Evolutionary conservation across 2,113 vertebrate genomes (phyloP), one percentile per base, ranked within the genome.

Genomic region (Sarotherodon lohbergeri): DNA sequence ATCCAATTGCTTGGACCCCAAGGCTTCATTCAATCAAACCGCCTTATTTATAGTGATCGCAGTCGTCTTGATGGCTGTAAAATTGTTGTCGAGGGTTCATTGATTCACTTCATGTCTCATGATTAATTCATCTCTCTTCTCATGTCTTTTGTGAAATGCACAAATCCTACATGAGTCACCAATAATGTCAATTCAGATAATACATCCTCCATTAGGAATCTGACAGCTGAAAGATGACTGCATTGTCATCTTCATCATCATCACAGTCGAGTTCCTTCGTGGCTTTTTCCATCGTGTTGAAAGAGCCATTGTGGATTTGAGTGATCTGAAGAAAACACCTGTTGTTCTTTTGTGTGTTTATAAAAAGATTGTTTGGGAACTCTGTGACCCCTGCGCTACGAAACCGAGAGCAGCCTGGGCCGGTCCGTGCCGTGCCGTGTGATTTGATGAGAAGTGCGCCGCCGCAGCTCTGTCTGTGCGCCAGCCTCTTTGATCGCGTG

Each of bases 401-500:
- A 16, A 48, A 85, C 11, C 4, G n/a, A 19, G 48, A 57, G 7
- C 13, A 4, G 3, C 24, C 73, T 36, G 32, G 48, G 87, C 79
- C 9, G 54, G 46, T 83, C 36, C 5, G n/a, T 11, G 19, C 80
- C 41, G 32, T 24, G 54, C 6, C 43, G 12, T n/a, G 55, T 7
- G 39, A 32, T 57, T 86, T 81, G 56, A 89, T 52, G 12, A 76
- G 57, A 80, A 89, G 73, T 27, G 46, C 82, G 36, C 32, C 41
- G 43, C 82, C 84, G 85, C 63, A 54, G 80, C 87, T 80, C 50
- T 86, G 55, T 91, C 16, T 76, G 61, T 59, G 41, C 17, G 89
- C 92, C 93, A 95, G 90, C 83, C 87, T 88, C 92, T 96, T 95
- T 96, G 93, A 96, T 95, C 91, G 84, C 85, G 57, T 76, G 63